These are phyloP conservation scores for Spodoptera exigua DNA, from an alignment of 2,888 invertebrate species.

Conservation along the genomic window DNA sequence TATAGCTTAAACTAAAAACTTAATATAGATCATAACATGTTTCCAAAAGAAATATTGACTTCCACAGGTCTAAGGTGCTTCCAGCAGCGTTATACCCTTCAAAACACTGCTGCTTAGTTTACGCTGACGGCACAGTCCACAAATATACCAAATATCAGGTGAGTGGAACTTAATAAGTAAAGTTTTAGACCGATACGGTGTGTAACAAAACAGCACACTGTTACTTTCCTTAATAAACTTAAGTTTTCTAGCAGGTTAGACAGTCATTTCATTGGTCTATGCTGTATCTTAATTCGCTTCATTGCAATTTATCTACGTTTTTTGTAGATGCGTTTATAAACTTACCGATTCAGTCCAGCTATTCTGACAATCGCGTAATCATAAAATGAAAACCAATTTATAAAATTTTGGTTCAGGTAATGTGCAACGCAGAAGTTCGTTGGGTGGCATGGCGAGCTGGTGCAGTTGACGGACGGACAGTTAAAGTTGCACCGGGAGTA, in stretches of 20 bases:
- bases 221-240: background rate
- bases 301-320: too few relatives aligned
- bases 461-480: conserved; percentile 57
- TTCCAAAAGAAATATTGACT: too few relatives aligned
- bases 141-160: conserved; percentile 83
- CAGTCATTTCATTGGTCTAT: too few relatives aligned
- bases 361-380: background rate
- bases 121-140: conserved; percentile 74
- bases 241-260: too few relatives aligned
- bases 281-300: too few relatives aligned
- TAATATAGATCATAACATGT: conserved; percentile 1
- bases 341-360: background rate
- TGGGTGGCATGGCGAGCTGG: conserved; percentile 77
- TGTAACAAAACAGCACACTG: too few relatives aligned
- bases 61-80: conserved; percentile 69
- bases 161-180: too few relatives aligned
- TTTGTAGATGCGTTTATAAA: background rate
- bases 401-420: conserved; percentile 63
- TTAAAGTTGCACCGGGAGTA: conserved; percentile 75
- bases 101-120: conserved; percentile 79
- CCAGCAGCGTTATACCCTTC: conserved; percentile 82
- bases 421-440: conserved; percentile 78
- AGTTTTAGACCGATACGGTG: too few relatives aligned
- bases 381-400: too few relatives aligned
- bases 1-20: background rate